Evolutionary conservation across 2,888 invertebrate species (phyloP).

Genomic region (Phania funesta): DNA sequence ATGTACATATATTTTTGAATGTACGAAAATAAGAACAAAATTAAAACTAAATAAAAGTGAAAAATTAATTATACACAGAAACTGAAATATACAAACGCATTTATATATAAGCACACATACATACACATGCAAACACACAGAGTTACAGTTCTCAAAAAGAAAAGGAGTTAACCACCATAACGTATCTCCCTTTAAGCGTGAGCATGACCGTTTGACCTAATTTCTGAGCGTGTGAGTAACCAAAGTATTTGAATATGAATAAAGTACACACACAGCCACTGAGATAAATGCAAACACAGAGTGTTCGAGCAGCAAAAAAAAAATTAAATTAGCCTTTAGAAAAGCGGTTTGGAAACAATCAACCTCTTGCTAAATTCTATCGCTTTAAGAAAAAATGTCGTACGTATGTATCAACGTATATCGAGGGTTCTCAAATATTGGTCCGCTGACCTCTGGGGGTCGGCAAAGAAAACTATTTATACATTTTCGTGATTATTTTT

Average conservation of each 20-base stretch:
- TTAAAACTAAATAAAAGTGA: conserved; percentile 6
- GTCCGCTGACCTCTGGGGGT: too few relatives aligned
- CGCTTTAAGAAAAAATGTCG: too few relatives aligned
- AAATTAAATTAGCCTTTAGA: background rate
- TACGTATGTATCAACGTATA: too few relatives aligned
- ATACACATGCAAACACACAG: background rate
- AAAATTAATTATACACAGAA: conserved; percentile 25
- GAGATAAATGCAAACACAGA: background rate
- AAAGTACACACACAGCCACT: conserved; percentile 39
- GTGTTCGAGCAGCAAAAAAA: background rate
- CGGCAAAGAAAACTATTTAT: too few relatives aligned
- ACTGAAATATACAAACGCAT: background rate
- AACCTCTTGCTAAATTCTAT: too few relatives aligned
- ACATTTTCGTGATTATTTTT: too few relatives aligned
- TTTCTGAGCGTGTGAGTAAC: conserved; percentile 73
- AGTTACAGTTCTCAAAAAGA: conserved; percentile 40
- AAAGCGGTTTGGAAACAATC: background rate
- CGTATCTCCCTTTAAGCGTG: conserved; percentile 68
- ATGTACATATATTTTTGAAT: conserved; percentile 32
- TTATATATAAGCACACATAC: background rate
- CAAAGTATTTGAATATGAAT: conserved; percentile 73
- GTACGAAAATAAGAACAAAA: conserved; percentile 31
- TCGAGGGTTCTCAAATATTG: too few relatives aligned
- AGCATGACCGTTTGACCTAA: conserved; percentile 80
- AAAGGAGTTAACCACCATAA: conserved; percentile 62